Evolutionary conservation across 2,888 invertebrate genomes (phyloP).

Genomic region (Ophion obscuratus): DNA sequence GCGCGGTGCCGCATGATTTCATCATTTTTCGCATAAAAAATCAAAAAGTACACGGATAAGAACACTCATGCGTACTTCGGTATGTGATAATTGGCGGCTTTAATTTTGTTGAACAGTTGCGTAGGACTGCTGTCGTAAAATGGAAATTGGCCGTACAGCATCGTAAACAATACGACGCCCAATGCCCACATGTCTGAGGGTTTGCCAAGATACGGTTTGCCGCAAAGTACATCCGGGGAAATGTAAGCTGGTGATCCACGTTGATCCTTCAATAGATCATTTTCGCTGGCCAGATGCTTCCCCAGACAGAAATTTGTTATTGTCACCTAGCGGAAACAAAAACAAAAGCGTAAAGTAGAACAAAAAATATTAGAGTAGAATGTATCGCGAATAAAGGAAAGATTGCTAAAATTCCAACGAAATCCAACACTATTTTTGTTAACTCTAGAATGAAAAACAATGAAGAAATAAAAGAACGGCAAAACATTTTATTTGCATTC

Average conservation of each 20-base stretch:
- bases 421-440: too few species aligned
- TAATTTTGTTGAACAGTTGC: conserved; percentile 91
- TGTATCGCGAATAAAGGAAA: too few species aligned
- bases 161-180: conserved; percentile 91
- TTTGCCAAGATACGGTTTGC: conserved; percentile 91
- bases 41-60: neutral
- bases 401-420: neutral
- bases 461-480: too few species aligned
- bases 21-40: neutral
- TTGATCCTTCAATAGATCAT: conserved; percentile 90
- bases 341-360: conserved; percentile 12
- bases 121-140: conserved; percentile 91
- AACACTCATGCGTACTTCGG: conserved; percentile 87
- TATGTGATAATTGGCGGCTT: conserved; percentile 90
- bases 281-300: conserved; percentile 90
- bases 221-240: conserved; percentile 91
- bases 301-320: conserved; percentile 92
- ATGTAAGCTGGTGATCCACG: conserved; percentile 93
- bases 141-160: conserved; percentile 93
- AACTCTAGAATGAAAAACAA: too few species aligned
- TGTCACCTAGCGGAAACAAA: conserved; percentile 84
- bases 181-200: conserved; percentile 94
- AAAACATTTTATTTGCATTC: too few species aligned
- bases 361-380: neutral
- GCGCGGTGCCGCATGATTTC: too few species aligned